These are phyloP conservation scores for Andrena camellia DNA, from an alignment of 2,888 invertebrate species.

Conservation along the genomic window DNA sequence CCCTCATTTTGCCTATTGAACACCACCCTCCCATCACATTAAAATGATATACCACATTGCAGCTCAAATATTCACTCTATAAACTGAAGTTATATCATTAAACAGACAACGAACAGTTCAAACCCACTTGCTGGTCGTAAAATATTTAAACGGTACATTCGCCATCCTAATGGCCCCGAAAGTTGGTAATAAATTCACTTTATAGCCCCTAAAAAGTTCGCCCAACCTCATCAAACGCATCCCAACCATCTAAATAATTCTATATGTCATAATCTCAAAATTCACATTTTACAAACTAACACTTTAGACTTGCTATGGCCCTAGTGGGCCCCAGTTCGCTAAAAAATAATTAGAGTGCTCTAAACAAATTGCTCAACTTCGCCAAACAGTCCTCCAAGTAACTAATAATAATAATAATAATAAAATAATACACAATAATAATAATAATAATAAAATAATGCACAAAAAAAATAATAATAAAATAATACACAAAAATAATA, in stretches of 20 bases:
- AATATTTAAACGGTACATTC: not conserved
- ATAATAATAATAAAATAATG: not conserved
- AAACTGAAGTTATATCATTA: not conserved
- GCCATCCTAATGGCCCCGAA: not conserved
- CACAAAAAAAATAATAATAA: too few species aligned
- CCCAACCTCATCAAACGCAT: not conserved
- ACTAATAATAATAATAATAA: too few species aligned
- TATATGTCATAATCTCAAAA: not conserved
- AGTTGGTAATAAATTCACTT: not conserved
- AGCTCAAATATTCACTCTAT: not conserved
- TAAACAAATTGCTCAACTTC: not conserved
- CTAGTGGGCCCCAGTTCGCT: not conserved
- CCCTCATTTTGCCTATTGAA: not conserved
- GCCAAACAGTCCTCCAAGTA: too few species aligned
- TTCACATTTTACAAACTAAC: not conserved
- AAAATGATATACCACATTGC: not conserved
- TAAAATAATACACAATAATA: too few species aligned
- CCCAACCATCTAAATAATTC: not conserved
- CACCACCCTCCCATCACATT: not conserved
- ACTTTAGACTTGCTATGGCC: not conserved
- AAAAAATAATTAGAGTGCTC: not conserved
- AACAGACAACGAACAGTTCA: not conserved
- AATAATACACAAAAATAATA: too few species aligned
- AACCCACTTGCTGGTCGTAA: not conserved
- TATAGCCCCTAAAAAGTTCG: not conserved